Base-by-base conservation (phyloP, 2,797 vertebrate species). In the Tenualosa ilisha region DNA sequence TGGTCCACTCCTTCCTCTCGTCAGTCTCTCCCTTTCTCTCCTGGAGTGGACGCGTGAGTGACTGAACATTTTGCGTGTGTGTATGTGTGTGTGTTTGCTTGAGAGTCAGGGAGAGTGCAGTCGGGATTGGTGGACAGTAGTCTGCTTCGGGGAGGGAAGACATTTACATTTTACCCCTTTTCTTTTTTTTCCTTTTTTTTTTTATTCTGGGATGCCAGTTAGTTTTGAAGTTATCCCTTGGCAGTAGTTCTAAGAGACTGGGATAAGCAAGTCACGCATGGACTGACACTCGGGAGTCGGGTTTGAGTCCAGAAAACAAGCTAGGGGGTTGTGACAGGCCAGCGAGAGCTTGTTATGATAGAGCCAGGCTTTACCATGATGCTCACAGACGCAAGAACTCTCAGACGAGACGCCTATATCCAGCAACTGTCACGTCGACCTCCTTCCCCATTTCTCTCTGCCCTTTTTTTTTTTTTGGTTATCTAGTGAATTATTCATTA, bases 1-100 rank as follows among this genome's bases (percentile, higher is more conserved):
- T 90, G 90, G 89, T 90, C 90, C 90, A 87, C 89, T 91, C 86
- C 81, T 89, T 93, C 89, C 91, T 92, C 90, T 90, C 92, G 91
- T 86, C 89, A 89, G 88, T 90, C 87, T 93, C 93, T 93, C 94
- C 91, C 93, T 91, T 91, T 92, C 92, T 93, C 94, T 94, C 92
- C 89, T 88, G 86, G 91, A 86, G 90, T 89, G 91, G 90, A 89
- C 88, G 85, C 72, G 81, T 85, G 90, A 90, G 92, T 92, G 88
- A 81, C 85, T 84, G 84, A 81, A 81, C 51, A 86, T 82, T 82
- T 63, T 61, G 22, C 31, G 79, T 85, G 86, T 83, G 85, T 81
- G 85, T 82, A 54, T 85, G 88, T 81, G 87, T 84, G 84, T 87
- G 82, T 63, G 85, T 91, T 89, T 90, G 87, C 89, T 89, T 86